Conservation (phyloP, 2,113 vertebrate genomes). For the Bufo bufo region DNA sequence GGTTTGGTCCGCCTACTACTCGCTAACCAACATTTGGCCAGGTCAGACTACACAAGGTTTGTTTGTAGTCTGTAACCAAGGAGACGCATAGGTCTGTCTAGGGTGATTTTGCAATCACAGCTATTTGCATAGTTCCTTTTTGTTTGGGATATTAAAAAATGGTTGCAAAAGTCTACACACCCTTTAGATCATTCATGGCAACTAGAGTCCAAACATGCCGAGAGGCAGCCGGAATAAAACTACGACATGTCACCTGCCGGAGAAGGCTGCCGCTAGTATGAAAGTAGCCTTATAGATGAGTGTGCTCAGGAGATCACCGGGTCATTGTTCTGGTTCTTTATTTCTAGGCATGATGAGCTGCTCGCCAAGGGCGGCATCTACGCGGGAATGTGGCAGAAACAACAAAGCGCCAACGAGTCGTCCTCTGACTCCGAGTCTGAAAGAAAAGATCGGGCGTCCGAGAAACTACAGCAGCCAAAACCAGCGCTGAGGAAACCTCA, state of each 20-base stretch:
- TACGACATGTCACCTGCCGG: no score
- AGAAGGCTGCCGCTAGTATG: no score
- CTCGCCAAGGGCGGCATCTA: slow-evolving; percentile 85
- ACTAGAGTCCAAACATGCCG: no score
- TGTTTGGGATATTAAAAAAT: background rate
- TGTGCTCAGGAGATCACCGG: no score
- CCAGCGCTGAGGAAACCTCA: slow-evolving; percentile 56
- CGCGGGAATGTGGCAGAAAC: slow-evolving; percentile 89
- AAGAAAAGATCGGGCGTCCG: slow-evolving; percentile 69
- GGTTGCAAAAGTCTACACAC: background rate
- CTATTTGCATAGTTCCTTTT: background rate
- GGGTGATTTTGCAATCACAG: background rate
- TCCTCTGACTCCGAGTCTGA: slow-evolving; percentile 74
- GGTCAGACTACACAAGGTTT: background rate
- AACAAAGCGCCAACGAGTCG: slow-evolving; percentile 78
- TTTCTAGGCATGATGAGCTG: slow-evolving; percentile 85
- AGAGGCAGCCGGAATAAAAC: no score
- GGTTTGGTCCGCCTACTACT: background rate
- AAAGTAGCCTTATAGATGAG: no score
- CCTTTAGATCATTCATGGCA: background rate
- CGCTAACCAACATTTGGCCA: background rate
- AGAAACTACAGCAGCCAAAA: slow-evolving; percentile 77
- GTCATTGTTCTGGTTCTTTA: background rate
- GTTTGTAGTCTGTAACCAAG: background rate
- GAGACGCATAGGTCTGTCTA: background rate